Percentiles rank a stretch among this genome's conserved stretches.
These are phyloP conservation scores for Siniperca undulata DNA, from an alignment of 2,797 vertebrate genomes.

Conservation along the genomic window DNA sequence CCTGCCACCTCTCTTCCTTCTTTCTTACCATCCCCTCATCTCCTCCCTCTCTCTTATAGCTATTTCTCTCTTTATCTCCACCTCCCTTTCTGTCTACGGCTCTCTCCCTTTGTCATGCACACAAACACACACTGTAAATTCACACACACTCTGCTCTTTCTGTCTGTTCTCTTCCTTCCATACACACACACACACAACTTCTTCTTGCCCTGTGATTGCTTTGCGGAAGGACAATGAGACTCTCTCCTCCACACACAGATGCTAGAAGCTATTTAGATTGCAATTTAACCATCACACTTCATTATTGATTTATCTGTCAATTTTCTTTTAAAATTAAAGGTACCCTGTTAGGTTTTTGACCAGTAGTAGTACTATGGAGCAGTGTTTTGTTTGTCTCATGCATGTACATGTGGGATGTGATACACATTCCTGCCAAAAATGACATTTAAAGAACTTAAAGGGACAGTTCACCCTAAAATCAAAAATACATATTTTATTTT, in stretches of 20 bases:
- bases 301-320: not conserved
- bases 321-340: not conserved
- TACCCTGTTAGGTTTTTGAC: not conserved
- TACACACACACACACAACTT: constrained; percentile 32
- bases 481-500: too few species aligned
- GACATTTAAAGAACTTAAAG: too few species aligned
- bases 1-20: constrained; percentile 74
- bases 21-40: constrained; percentile 59
- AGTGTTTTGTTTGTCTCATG: not conserved
- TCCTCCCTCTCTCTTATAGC: constrained; percentile 64
- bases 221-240: constrained; percentile 58
- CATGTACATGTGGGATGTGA: not conserved
- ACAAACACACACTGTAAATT: constrained; percentile 57
- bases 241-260: constrained; percentile 14
- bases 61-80: constrained; percentile 68
- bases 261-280: not conserved
- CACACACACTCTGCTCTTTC: constrained; percentile 20
- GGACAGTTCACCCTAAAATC: too few species aligned
- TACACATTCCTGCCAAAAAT: not conserved
- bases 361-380: not conserved
- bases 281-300: constrained; percentile 17
- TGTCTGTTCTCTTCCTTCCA: constrained; percentile 20
- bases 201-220: constrained; percentile 61
- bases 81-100: constrained; percentile 36
- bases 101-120: constrained; percentile 42